Conservation (phyloP, 2,113 vertebrate species). For the Syrrhaptes paradoxus region DNA sequence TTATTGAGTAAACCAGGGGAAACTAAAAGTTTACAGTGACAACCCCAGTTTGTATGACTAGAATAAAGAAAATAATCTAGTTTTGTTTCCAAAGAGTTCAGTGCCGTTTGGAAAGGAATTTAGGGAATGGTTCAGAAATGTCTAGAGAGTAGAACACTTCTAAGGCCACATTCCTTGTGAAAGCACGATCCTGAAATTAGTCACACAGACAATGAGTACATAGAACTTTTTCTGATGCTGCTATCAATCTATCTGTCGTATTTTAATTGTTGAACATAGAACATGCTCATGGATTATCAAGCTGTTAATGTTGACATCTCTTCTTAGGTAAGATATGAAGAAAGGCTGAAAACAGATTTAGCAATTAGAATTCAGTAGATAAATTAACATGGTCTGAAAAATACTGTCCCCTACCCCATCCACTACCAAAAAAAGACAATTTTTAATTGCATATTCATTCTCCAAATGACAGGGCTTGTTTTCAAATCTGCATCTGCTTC, state of each 20-base stretch:
- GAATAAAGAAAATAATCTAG: not conserved
- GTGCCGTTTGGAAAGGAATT: not conserved
- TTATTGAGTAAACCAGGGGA: not conserved
- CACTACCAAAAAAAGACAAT: not conserved
- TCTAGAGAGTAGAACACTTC: not conserved
- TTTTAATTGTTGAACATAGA: not conserved
- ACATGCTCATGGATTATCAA: not conserved
- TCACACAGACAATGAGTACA: not conserved
- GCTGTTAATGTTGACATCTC: not conserved
- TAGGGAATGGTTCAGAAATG: not conserved
- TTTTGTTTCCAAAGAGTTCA: not conserved
- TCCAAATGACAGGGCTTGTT: not conserved
- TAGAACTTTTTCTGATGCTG: not conserved
- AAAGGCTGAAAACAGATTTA: not conserved
- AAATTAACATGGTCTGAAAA: not conserved
- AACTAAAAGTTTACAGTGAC: constrained; percentile 27
- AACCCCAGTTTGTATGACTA: not conserved
- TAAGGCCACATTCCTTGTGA: not conserved
- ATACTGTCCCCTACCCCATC: not conserved
- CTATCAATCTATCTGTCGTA: not conserved
- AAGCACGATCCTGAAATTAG: constrained; percentile 44
- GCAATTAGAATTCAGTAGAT: not conserved
- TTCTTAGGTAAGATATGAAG: not conserved
- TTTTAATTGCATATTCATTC: not conserved
- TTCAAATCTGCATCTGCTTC: not conserved